Percentiles rank a stretch among this genome's conserved stretches.
Conservation (phyloP, 2,888 invertebrate species). For the Megaustenia siamemsis region DNA sequence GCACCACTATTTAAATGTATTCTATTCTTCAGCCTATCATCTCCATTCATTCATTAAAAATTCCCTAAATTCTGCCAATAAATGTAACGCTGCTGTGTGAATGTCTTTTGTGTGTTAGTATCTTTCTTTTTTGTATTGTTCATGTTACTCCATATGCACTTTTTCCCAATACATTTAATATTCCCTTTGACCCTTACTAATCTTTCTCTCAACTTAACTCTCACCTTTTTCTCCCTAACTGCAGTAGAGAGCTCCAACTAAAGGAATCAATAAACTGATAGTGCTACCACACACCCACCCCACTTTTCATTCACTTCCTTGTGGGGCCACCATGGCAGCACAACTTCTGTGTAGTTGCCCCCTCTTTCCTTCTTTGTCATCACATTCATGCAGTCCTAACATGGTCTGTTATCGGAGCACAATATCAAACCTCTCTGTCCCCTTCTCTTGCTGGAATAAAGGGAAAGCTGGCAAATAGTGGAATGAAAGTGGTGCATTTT, state of each 20-base stretch:
- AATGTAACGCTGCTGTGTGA: neutral
- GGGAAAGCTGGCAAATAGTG: slow-evolving; percentile 9
- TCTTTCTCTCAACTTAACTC: neutral
- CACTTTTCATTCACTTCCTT: slow-evolving; percentile 36
- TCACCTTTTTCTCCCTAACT: slow-evolving; percentile 6
- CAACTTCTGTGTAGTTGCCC: slow-evolving; percentile 18
- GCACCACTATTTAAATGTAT: too few species aligned
- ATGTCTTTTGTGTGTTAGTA: neutral
- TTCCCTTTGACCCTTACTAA: neutral
- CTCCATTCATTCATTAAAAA: too few species aligned
- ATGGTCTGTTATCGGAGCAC: slow-evolving; percentile 35
- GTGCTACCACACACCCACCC: slow-evolving; percentile 21
- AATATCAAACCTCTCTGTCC: neutral
- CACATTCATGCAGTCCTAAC: neutral
- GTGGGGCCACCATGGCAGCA: neutral
- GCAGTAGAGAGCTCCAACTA: slow-evolving; percentile 14
- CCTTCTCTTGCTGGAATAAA: slow-evolving; percentile 16
- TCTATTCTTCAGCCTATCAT: too few species aligned
- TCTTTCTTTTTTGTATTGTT: neutral
- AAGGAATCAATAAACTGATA: slow-evolving; percentile 45
- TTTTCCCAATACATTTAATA: neutral
- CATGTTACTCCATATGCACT: neutral
- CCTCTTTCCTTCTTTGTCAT: slow-evolving; percentile 13
- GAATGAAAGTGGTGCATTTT: slow-evolving; percentile 22
- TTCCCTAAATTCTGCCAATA: too few species aligned